Percentiles rank a stretch among this genome's conserved stretches.
phyloP scores from a whole-genome alignment of 2,113 vertebrate genomes.

The Blennius ocellaris region DNA sequence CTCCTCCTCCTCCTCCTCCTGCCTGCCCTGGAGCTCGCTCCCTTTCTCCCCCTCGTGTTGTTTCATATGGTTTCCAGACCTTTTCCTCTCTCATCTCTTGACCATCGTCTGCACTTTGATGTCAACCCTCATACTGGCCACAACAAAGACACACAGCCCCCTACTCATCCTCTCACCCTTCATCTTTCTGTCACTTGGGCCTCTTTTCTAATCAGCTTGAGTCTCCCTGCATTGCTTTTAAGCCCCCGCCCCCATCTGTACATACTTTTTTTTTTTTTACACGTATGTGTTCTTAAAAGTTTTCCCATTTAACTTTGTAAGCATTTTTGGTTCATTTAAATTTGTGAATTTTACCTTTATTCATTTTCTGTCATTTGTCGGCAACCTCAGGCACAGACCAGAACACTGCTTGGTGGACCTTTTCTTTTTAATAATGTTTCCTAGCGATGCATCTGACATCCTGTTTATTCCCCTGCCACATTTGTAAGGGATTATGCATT shows the following conservation, averaged over 20 bases:
- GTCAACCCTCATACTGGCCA: conserved; percentile 42
- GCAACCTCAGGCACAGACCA: no score
- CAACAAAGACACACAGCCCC: conserved; percentile 49
- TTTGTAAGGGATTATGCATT: no score
- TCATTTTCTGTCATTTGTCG: no score
- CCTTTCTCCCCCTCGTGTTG: conserved; percentile 58
- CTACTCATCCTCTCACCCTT: conserved; percentile 19
- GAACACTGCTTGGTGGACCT: no score
- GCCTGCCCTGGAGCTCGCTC: conserved; percentile 24
- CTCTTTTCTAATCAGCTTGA: conserved; percentile 15
- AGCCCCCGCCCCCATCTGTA: not conserved
- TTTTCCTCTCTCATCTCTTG: conserved; percentile 62
- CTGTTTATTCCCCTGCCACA: no score
- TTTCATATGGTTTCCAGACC: conserved; percentile 71
- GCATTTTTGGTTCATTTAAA: no score
- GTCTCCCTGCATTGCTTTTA: not conserved
- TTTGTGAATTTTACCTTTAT: not conserved
- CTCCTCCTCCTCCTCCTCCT: conserved; percentile 18
- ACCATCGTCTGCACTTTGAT: conserved; percentile 67
- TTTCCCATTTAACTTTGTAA: no score
- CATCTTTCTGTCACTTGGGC: conserved; percentile 14
- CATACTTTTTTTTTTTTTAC: not conserved
- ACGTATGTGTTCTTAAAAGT: no score
- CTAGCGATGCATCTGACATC: no score
- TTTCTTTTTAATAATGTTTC: no score